These are phyloP conservation scores for Synergus laeviventris DNA, from an alignment of 2,888 invertebrate species.

Conservation along the genomic window DNA sequence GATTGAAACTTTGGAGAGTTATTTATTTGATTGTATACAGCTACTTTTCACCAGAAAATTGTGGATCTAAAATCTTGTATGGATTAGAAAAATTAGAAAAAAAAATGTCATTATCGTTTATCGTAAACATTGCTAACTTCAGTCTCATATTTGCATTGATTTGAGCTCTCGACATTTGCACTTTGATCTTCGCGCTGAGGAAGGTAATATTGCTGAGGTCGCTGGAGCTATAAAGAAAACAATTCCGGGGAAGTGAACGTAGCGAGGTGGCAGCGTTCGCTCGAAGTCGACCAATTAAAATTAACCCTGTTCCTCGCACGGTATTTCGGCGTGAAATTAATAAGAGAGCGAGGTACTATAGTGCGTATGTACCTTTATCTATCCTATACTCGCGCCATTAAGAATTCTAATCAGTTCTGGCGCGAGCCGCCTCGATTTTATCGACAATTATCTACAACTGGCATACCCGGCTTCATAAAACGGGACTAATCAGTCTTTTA, in stretches of 20 bases:
- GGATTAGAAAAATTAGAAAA: too few species aligned
- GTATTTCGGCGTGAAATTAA: constrained; percentile 37
- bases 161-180: constrained; percentile 32
- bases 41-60: too few species aligned
- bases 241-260: constrained; percentile 24
- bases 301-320: constrained; percentile 41
- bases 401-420: constrained; percentile 49
- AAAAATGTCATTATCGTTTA: too few species aligned
- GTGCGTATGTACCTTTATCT: not conserved
- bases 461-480: not conserved
- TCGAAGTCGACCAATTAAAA: constrained; percentile 41
- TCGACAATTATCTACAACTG: constrained; percentile 46
- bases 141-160: too few species aligned
- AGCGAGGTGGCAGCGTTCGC: constrained; percentile 27
- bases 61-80: too few species aligned
- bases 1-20: too few species aligned
- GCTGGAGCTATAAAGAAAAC: constrained; percentile 33
- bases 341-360: not conserved
- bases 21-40: too few species aligned
- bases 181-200: constrained; percentile 30
- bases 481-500: not conserved
- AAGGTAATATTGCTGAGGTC: constrained; percentile 41
- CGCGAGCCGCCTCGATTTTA: constrained; percentile 46
- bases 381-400: constrained; percentile 46
- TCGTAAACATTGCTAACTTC: too few species aligned